Evolutionary conservation across 37 sponge, comb jelly and placozoan genomes (phyloP).

Genomic region (Ephydatia muelleri): DNA sequence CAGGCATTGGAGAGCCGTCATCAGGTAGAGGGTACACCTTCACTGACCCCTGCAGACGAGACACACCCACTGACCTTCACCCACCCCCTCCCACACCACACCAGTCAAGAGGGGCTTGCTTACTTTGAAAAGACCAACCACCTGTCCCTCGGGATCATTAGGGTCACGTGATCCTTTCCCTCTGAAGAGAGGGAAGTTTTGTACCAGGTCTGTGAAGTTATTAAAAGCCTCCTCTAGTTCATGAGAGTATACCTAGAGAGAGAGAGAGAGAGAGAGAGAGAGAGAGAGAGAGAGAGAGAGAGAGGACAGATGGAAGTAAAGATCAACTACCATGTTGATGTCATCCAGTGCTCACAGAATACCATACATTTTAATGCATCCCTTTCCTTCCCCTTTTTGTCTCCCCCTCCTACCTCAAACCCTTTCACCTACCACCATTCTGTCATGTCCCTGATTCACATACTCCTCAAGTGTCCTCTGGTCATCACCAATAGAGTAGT

Average conservation of each 20-base stretch:
- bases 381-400: too few species aligned
- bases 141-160: constrained; percentile 64
- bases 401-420: too few species aligned
- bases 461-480: constrained; percentile 61
- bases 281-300: background rate
- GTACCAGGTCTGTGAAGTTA: constrained; percentile 84
- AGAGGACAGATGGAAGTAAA: background rate
- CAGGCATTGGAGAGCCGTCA: constrained; percentile 78
- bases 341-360: background rate
- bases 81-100: background rate
- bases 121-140: constrained; percentile 86
- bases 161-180: constrained; percentile 91
- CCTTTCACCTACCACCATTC: constrained; percentile 37
- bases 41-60: constrained; percentile 71
- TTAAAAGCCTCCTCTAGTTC: constrained; percentile 81
- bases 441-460: constrained; percentile 73
- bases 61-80: background rate
- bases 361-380: too few species aligned
- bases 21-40: constrained; percentile 94
- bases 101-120: background rate
- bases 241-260: constrained; percentile 44
- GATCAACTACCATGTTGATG: background rate
- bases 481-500: constrained; percentile 82
- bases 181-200: constrained; percentile 85
- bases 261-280: background rate